Evolutionary conservation across 2,113 vertebrate genomes (phyloP).

Genomic region (Probosciger aterrimus): DNA sequence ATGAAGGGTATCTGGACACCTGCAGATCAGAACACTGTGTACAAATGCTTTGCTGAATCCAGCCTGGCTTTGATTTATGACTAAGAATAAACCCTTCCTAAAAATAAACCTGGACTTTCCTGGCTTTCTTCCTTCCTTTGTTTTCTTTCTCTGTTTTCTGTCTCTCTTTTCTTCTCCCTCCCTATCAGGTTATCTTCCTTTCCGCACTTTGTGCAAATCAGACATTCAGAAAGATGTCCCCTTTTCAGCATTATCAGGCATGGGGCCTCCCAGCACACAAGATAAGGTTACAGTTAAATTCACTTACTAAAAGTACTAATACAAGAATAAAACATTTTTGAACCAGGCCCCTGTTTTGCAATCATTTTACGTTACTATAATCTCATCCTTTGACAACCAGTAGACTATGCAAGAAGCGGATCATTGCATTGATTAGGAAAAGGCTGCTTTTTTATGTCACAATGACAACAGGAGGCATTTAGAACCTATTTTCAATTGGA

Average conservation of each 20-base stretch:
- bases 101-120: conserved; percentile 32
- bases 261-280: not conserved
- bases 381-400: not conserved
- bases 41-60: not conserved
- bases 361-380: not conserved
- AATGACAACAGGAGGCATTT: not conserved
- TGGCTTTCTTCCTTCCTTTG: not conserved
- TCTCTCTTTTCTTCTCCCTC: not conserved
- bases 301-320: not conserved
- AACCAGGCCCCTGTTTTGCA: not conserved
- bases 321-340: not conserved
- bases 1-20: conserved; percentile 11
- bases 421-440: not conserved
- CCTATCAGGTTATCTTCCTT: not conserved
- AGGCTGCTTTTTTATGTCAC: not conserved
- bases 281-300: not conserved
- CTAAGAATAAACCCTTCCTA: conserved; percentile 40
- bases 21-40: conserved; percentile 6
- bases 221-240: not conserved
- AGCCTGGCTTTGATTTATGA: not conserved
- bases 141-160: not conserved
- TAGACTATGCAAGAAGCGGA: not conserved
- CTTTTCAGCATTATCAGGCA: not conserved
- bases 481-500: not conserved
- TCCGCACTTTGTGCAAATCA: rapidly evolving